A percentile compares a stretch with the other conserved stretches of the same genome.
Conservation (phyloP, 2,113 vertebrate genomes). For the Bos javanicus region DNA sequence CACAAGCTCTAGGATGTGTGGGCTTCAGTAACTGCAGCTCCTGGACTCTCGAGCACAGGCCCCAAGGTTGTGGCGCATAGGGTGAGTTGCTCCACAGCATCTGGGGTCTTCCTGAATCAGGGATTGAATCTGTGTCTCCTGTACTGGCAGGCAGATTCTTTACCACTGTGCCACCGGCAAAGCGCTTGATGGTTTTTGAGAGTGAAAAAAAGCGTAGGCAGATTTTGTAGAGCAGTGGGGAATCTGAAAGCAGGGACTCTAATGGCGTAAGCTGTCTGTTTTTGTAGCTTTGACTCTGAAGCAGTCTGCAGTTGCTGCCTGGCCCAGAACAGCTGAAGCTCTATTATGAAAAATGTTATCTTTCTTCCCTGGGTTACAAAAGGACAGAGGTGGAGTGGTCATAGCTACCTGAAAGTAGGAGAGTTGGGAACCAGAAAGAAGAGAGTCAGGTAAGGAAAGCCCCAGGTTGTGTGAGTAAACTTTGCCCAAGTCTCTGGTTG, state of each 20-base stretch:
- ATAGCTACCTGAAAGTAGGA: not conserved
- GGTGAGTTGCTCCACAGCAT: not conserved
- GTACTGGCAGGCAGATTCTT: not conserved
- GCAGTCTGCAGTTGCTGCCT: not conserved
- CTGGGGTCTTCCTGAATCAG: not conserved
- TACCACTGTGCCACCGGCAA: not conserved
- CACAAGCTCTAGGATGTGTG: not conserved
- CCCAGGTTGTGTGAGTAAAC: not conserved
- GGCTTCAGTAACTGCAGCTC: not conserved
- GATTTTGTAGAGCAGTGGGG: not conserved
- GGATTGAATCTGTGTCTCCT: not conserved
- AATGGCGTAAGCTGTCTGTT: not conserved
- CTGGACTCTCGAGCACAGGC: not conserved
- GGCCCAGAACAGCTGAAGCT: not conserved
- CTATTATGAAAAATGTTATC: not conserved
- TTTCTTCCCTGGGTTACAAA: not conserved
- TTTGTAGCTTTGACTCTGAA: not conserved
- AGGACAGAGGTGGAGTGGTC: not conserved
- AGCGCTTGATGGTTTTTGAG: not conserved
- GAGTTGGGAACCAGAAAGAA: not conserved
- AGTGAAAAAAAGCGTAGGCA: not conserved
- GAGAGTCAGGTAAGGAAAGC: not conserved
- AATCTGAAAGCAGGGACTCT: not conserved
- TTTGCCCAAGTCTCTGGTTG: not conserved
- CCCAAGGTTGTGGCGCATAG: not conserved